Evolutionary conservation across 2,797 vertebrate species (phyloP).

Genomic region (Periparus ater): DNA sequence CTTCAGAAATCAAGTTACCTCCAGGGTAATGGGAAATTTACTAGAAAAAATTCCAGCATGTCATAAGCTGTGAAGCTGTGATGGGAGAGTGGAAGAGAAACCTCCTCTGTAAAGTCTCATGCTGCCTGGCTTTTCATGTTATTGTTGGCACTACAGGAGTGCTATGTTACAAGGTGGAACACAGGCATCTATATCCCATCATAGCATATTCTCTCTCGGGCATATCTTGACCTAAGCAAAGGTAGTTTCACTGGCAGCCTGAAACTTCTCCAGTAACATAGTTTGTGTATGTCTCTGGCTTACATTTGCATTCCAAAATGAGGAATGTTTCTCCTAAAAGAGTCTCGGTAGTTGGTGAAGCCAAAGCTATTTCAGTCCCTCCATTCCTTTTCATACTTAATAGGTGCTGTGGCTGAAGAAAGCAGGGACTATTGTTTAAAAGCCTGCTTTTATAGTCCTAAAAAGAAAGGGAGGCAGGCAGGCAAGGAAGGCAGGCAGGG

Average conservation of each 20-base stretch:
- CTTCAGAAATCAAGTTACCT: neutral
- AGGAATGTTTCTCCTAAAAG: conserved; percentile 23
- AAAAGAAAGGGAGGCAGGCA: no score
- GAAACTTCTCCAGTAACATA: neutral
- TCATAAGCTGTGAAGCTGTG: neutral
- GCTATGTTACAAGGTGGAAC: neutral
- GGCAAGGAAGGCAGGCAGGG: no score
- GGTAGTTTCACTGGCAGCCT: neutral
- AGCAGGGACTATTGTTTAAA: neutral
- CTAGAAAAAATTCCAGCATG: neutral
- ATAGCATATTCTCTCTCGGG: neutral
- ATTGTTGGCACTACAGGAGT: neutral
- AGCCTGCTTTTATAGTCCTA: neutral
- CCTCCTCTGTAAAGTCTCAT: neutral
- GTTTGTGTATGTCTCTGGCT: neutral
- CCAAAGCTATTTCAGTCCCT: conserved; percentile 19
- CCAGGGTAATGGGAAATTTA: neutral
- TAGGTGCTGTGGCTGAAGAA: neutral
- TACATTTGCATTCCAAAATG: conserved; percentile 16
- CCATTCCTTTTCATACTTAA: neutral
- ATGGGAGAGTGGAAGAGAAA: neutral
- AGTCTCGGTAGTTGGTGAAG: neutral
- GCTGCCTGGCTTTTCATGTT: neutral
- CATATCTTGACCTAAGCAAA: conserved; percentile 14
- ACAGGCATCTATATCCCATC: neutral